Evolutionary conservation across 1,140 invertebrate species (phyloP).

Genomic region (Cydia pomonella): DNA sequence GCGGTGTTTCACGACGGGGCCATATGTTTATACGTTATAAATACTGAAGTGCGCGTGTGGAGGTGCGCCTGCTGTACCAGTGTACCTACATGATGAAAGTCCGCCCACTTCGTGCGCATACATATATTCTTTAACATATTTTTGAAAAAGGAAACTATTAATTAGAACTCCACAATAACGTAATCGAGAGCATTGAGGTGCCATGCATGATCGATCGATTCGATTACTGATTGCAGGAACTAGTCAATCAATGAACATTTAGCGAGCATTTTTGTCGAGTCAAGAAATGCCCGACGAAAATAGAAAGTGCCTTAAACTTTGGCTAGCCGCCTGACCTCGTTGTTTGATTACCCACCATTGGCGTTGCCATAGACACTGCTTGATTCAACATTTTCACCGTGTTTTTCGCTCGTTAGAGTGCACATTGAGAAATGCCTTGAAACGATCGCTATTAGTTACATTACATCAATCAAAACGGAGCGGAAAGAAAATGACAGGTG

Average conservation of each 20-base stretch:
- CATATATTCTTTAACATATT: not conserved
- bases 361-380: slow-evolving; percentile 45
- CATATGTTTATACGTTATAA: slow-evolving; percentile 73
- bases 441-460: slow-evolving; percentile 1
- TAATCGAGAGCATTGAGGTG: not conserved
- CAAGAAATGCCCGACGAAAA: slow-evolving; percentile 27
- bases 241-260: slow-evolving; percentile 15
- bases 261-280: slow-evolving; percentile 14
- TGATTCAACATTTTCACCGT: slow-evolving; percentile 41
- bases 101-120: slow-evolving; percentile 57
- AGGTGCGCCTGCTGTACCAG: slow-evolving; percentile 48
- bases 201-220: slow-evolving; percentile 16
- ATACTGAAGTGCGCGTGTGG: slow-evolving; percentile 48
- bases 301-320: slow-evolving; percentile 34
- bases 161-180: not conserved
- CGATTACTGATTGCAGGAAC: slow-evolving; percentile 10
- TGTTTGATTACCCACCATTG: slow-evolving; percentile 40
- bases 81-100: slow-evolving; percentile 57
- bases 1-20: slow-evolving; percentile 48
- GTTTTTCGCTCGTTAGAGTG: slow-evolving; percentile 16
- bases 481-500: slow-evolving; percentile 42
- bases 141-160: not conserved
- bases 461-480: slow-evolving; percentile 44
- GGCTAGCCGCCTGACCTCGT: slow-evolving; percentile 40
- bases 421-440: slow-evolving; percentile 17